Percentiles rank a stretch among this genome's conserved stretches.
Conservation (phyloP, 2,797 vertebrate species). For the Masticophis lateralis region DNA sequence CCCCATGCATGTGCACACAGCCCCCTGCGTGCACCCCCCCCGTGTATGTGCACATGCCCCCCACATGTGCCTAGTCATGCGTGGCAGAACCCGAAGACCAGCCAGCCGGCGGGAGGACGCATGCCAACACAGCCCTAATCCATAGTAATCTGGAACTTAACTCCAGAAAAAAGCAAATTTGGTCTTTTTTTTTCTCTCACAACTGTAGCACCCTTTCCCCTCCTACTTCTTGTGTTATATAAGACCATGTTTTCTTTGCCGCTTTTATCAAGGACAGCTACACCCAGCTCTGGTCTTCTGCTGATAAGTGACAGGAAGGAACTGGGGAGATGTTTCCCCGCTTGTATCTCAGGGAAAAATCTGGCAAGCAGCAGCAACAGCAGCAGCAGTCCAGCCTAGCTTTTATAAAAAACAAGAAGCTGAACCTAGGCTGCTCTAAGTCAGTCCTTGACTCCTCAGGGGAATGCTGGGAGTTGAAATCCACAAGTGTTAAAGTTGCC, state of each 20-base stretch:
- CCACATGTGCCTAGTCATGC: no score
- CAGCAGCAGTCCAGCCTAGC: not conserved
- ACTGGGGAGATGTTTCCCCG: not conserved
- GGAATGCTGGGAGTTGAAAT: not conserved
- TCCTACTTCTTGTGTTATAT: not conserved
- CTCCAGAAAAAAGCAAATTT: not conserved
- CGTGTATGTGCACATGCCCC: no score
- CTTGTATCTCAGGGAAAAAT: not conserved
- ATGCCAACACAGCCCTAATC: no score
- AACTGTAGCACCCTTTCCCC: not conserved
- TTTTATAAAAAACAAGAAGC: not conserved
- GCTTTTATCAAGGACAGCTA: not conserved
- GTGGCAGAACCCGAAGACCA: no score
- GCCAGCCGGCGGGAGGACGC: no score
- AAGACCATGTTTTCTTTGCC: not conserved
- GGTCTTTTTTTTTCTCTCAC: not conserved
- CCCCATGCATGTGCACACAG: no score
- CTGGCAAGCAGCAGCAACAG: not conserved
- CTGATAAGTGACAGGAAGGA: not conserved
- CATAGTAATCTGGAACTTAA: not conserved
- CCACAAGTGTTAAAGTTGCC: not conserved
- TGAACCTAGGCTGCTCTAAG: not conserved
- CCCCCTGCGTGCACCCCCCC: no score
- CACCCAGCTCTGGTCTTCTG: not conserved
- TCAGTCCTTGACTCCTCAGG: not conserved